A percentile compares a stretch with the other conserved stretches of the same genome.
These are phyloP conservation scores for Lycocerus yunnanus DNA, from an alignment of 2,888 invertebrate genomes.

Conservation along the genomic window DNA sequence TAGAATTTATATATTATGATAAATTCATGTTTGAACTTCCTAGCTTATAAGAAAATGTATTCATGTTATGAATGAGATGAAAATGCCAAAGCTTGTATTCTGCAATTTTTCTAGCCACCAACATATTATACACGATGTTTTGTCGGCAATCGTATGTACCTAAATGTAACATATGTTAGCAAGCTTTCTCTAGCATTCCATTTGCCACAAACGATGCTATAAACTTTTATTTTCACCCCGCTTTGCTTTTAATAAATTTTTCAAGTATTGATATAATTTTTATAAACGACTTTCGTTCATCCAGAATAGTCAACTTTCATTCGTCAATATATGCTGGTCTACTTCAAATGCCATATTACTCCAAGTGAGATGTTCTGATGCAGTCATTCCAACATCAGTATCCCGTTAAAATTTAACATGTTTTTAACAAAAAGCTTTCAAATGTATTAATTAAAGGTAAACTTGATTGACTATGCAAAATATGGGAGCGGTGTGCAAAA, in stretches of 20 bases:
- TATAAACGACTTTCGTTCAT: conserved; percentile 3
- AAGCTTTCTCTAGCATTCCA: conserved; percentile 30
- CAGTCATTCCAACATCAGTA: too few species aligned
- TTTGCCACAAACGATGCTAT: conserved; percentile 31
- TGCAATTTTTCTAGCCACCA: neutral
- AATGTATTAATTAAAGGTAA: too few species aligned
- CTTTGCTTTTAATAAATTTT: conserved; percentile 26
- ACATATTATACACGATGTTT: conserved; percentile 5
- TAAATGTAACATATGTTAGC: conserved; percentile 30
- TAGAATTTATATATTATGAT: conserved; percentile 16
- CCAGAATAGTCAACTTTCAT: neutral
- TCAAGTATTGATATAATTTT: conserved; percentile 22
- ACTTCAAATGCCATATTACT: too few species aligned
- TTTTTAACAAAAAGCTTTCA: too few species aligned
- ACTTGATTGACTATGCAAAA: too few species aligned
- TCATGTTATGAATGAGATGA: conserved; percentile 9
- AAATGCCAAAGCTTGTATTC: conserved; percentile 9
- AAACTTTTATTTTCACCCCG: conserved; percentile 30
- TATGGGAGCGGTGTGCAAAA: too few species aligned
- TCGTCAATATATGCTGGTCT: conserved; percentile 7
- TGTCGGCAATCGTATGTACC: neutral
- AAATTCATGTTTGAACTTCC: conserved; percentile 13
- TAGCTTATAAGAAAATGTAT: conserved; percentile 7
- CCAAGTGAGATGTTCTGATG: too few species aligned
- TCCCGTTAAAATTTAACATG: too few species aligned